Conservation (phyloP, 1,140 invertebrate species). For the Saccostrea cuccullata region DNA sequence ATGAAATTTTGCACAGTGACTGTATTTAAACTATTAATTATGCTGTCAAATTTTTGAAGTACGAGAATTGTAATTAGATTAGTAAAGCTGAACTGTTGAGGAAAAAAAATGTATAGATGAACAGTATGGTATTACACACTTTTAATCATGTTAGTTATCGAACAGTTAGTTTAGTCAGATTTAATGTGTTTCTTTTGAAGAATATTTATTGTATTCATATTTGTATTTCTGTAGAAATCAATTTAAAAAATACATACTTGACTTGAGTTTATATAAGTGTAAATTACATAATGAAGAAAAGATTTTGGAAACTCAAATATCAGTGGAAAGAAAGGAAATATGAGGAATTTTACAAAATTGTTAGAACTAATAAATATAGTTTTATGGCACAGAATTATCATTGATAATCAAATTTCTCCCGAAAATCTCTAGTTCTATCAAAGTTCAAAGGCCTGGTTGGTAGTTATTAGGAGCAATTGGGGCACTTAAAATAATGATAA, state of each 20-base stretch:
- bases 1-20: neutral
- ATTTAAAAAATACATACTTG: too few species aligned
- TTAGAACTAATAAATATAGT: too few species aligned
- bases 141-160: neutral
- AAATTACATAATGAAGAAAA: too few species aligned
- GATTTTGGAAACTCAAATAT: too few species aligned
- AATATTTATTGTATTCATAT: too few species aligned
- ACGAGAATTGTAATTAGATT: conserved; percentile 3
- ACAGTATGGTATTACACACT: conserved; percentile 14
- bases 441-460: conserved; percentile 17
- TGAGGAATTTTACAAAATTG: too few species aligned
- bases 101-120: neutral
- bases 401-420: too few species aligned
- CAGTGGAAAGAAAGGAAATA: too few species aligned
- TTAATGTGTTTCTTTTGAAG: neutral
- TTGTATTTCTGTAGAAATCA: too few species aligned
- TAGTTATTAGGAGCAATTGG: neutral
- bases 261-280: too few species aligned
- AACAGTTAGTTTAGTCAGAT: neutral
- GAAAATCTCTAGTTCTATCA: neutral
- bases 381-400: too few species aligned
- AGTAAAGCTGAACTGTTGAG: neutral
- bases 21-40: conserved; percentile 9
- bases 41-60: conserved; percentile 6
- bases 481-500: neutral